phyloP scores from a whole-genome alignment of 30 jellyfish, hydroid and myxozoan genomes.

The Aurelia coerulea region DNA sequence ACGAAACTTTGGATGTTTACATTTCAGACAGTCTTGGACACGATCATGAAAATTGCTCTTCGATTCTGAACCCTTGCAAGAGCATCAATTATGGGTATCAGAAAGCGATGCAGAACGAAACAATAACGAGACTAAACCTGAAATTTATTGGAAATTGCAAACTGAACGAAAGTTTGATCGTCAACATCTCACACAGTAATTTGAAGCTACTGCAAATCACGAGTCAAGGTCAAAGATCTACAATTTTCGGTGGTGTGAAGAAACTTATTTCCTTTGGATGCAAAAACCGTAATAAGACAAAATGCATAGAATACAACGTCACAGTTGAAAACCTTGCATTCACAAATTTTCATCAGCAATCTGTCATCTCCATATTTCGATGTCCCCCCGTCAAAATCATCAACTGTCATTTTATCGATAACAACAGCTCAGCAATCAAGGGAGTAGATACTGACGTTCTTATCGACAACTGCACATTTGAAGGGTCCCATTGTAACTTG shows the following conservation, averaged over 20 bases:
- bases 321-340: conserved; percentile 17
- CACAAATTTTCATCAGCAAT: background rate
- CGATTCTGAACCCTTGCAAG: conserved; percentile 18
- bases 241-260: conserved; percentile 10
- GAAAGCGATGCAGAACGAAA: conserved; percentile 10
- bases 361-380: conserved; percentile 1
- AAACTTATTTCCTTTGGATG: conserved; percentile 3
- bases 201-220: conserved; percentile 13
- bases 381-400: background rate
- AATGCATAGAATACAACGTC: conserved; percentile 10
- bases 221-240: background rate
- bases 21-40: conserved; percentile 13
- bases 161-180: background rate
- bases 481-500: background rate
- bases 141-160: conserved; percentile 12
- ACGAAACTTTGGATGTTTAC: background rate
- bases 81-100: conserved; percentile 24
- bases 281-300: background rate
- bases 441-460: conserved; percentile 13
- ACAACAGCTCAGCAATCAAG: conserved; percentile 12
- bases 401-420: conserved; percentile 10
- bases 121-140: background rate
- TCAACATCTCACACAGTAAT: background rate
- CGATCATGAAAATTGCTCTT: conserved; percentile 17
- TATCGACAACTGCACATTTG: conserved; percentile 17